A percentile compares a stretch with the other conserved stretches of the same genome.
Evolutionary conservation across 2,113 vertebrate genomes (phyloP).

Genomic region (Bungarus multicinctus): DNA sequence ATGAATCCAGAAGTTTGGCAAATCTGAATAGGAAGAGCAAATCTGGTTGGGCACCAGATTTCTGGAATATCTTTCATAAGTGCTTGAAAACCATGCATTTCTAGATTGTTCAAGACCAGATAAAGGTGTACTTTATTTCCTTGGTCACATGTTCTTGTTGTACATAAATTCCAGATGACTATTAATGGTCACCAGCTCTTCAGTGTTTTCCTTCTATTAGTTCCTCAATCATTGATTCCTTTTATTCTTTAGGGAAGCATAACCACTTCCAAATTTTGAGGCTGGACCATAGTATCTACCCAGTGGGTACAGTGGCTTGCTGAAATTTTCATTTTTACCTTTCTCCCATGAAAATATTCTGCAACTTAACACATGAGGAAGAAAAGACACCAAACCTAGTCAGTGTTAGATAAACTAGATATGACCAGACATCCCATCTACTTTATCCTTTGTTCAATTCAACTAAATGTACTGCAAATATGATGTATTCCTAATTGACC

Average conservation of each 20-base stretch:
- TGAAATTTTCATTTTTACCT: neutral
- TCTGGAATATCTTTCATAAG: neutral
- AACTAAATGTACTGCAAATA: too few species aligned
- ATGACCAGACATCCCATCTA: neutral
- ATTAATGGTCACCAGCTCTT: neutral
- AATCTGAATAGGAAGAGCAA: neutral
- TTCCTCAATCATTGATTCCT: neutral
- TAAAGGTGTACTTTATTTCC: neutral
- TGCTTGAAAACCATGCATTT: neutral
- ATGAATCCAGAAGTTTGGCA: neutral
- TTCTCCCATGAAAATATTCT: neutral
- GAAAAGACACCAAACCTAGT: neutral
- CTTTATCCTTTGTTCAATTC: too few species aligned
- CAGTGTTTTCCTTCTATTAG: neutral
- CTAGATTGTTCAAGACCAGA: neutral
- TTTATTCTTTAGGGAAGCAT: neutral
- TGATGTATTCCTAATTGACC: too few species aligned
- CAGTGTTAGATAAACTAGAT: neutral
- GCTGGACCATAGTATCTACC: neutral
- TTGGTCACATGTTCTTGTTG: neutral
- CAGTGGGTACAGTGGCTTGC: neutral
- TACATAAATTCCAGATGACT: neutral
- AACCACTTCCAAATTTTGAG: neutral
- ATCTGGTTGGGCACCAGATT: neutral
- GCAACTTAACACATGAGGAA: neutral